Evolutionary conservation across 1,140 invertebrate species (phyloP).

Genomic region (Ooceraea biroi): DNA sequence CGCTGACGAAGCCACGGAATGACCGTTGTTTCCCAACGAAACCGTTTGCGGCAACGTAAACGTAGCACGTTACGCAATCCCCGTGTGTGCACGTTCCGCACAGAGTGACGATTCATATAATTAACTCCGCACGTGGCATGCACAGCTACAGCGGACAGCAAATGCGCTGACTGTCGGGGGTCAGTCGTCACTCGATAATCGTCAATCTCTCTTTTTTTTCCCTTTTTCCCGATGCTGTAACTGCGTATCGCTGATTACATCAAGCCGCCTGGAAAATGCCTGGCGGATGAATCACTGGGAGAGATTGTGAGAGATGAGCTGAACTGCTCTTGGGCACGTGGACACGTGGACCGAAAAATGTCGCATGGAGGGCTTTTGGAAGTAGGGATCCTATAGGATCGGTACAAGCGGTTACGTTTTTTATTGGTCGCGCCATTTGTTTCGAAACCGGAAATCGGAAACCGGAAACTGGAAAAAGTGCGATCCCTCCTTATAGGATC

Average conservation of each 20-base stretch:
- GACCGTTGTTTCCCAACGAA: conserved; percentile 58
- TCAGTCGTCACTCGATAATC: conserved; percentile 35
- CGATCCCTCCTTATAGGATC: too few species aligned
- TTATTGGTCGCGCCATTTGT: too few species aligned
- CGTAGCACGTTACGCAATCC: conserved; percentile 42
- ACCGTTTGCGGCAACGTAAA: conserved; percentile 32
- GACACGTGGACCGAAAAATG: too few species aligned
- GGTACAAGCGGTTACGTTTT: too few species aligned
- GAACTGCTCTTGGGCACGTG: too few species aligned
- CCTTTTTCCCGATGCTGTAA: neutral
- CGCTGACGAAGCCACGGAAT: conserved; percentile 18
- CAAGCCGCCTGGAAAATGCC: neutral
- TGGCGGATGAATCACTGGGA: conserved; percentile 10
- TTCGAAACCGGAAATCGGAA: too few species aligned
- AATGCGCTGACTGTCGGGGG: conserved; percentile 30
- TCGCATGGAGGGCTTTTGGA: too few species aligned
- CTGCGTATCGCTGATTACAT: neutral
- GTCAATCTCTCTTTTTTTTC: neutral
- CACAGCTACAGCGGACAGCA: neutral
- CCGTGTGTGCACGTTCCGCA: neutral
- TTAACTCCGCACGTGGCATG: conserved; percentile 29
- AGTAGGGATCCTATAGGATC: too few species aligned
- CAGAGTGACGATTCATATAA: conserved; percentile 24
- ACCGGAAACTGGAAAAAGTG: too few species aligned
- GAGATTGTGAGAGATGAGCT: neutral